These are phyloP conservation scores for Trogon melanurus DNA, from an alignment of 2,113 vertebrate genomes.

Conservation along the genomic window DNA sequence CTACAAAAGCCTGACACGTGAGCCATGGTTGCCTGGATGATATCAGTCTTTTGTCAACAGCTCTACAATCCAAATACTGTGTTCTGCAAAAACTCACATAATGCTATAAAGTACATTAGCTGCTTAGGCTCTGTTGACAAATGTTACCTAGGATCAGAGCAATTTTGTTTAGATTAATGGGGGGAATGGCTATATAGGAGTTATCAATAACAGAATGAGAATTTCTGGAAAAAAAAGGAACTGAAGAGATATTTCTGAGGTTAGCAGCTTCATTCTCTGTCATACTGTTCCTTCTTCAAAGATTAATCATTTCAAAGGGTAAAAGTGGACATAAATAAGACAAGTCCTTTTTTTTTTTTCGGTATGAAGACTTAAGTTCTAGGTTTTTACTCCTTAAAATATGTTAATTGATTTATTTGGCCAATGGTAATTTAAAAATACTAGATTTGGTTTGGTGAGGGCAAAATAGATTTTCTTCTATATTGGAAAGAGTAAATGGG, in stretches of 20 bases:
- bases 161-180: background rate
- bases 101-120: background rate
- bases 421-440: background rate
- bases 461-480: background rate
- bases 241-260: background rate
- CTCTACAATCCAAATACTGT: background rate
- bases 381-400: background rate
- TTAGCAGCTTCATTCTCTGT: background rate
- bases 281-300: background rate
- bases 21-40: background rate
- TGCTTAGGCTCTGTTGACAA: background rate
- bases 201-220: background rate
- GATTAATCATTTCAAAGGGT: background rate
- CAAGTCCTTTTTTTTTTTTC: background rate
- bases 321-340: background rate
- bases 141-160: background rate
- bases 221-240: background rate
- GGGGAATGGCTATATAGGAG: background rate
- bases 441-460: background rate
- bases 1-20: background rate
- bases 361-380: background rate
- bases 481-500: background rate
- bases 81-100: background rate
- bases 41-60: background rate
- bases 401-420: background rate